Base-by-base conservation (phyloP, 2,797 vertebrate species). In the Enteromius radiatus region DNA sequence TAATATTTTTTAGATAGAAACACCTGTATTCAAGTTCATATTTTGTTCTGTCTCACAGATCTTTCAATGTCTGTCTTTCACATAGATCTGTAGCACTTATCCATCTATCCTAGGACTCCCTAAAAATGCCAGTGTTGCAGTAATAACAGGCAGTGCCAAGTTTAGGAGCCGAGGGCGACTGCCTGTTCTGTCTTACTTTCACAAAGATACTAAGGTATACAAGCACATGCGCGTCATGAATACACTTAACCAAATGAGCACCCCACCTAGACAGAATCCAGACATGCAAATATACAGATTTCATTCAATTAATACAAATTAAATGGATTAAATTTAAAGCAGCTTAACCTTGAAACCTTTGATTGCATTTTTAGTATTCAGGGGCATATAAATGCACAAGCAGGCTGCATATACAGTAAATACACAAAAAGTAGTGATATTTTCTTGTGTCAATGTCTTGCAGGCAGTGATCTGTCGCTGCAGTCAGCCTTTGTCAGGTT, bases 391-490 rank as follows among this genome's bases (percentile, higher is more conserved):
- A 59, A 36, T 33, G 1, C 47, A n/a, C 19, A n/a, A 56, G 11
- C 10, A 26, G 7, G 4, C 38, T 75, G 41, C 41, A 41, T 26
- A 38, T 17, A 19, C 36, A 28, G 5, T 38, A 23, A 61, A 63
- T 43, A 15, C 3, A 31, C 6, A 23, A 19, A 69, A 45, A 21
- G 59, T 21, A 31, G 17, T 63, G 23, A 49, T 79, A 0, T 69
- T 10, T 63, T 82, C 21, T 78, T 83, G 76, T 15, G 15, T 61
- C 69, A 23, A 43, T 80, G 11, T 78, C 71, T 85, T 10, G 88
- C 92, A 96, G 95, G 95, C 95, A 84, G 92, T 92, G 82, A 94
- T 96, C 86, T 96, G 95, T 70, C 93, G 92, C 17, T 96, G 93
- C 86, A 96, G 95, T 85, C 95, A 96, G 83, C 94, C 94, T 1